Conservation (phyloP, 2,888 invertebrate genomes). For the Crematogaster levior region DNA sequence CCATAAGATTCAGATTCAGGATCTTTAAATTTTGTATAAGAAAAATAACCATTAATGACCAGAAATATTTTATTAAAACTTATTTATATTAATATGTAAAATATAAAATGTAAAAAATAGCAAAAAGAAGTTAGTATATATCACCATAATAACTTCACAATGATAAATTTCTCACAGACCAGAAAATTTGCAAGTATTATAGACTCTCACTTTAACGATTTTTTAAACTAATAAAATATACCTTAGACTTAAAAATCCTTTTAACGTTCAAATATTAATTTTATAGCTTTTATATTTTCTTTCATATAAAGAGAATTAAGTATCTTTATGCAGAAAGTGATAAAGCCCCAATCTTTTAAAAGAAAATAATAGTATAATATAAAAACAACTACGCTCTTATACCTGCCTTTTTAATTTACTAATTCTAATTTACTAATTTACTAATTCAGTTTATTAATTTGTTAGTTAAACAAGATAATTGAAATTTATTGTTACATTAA, state of each 20-base stretch:
- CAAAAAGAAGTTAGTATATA: neutral
- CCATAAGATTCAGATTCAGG: neutral
- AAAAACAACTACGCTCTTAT: neutral
- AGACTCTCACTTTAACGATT: slow-evolving; percentile 8
- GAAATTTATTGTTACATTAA: neutral
- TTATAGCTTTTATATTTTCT: neutral
- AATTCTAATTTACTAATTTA: no score
- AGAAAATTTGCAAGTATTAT: slow-evolving; percentile 43
- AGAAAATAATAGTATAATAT: neutral
- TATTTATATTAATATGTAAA: neutral
- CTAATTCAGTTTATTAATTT: no score
- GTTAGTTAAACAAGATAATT: neutral
- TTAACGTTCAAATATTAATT: neutral
- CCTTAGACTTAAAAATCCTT: neutral
- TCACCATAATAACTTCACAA: neutral
- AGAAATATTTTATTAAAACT: neutral
- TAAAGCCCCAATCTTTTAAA: neutral
- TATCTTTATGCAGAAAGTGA: neutral
- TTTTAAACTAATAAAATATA: neutral
- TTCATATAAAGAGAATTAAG: neutral
- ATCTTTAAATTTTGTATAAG: neutral
- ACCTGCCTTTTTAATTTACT: neutral
- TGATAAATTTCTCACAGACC: slow-evolving; percentile 66
- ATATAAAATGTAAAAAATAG: neutral
- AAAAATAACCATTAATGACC: neutral